These are phyloP conservation scores for Hipparchia semele DNA, from an alignment of 2,888 invertebrate species.

Conservation along the genomic window DNA sequence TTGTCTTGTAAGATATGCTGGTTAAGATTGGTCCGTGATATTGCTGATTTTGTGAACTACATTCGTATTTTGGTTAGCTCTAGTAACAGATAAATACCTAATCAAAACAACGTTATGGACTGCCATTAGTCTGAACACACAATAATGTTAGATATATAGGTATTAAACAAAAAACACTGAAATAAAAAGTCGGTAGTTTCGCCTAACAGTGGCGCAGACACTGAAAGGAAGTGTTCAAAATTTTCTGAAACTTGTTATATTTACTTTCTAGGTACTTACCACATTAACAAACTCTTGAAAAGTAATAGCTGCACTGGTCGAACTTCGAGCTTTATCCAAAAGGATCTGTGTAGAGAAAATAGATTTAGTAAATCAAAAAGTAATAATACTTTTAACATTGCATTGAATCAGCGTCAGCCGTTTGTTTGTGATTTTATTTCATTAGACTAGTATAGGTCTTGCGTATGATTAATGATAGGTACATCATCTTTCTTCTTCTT, in stretches of 20 bases:
- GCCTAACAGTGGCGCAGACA: neutral
- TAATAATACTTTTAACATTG: too few species aligned
- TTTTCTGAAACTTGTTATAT: neutral
- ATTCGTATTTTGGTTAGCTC: neutral
- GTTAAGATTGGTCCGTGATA: constrained; percentile 56
- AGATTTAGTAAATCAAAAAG: too few species aligned
- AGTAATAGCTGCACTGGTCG: constrained; percentile 90
- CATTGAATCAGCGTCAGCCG: too few species aligned
- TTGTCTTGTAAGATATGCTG: constrained; percentile 69
- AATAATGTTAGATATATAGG: too few species aligned
- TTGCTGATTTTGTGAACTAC: neutral
- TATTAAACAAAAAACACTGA: too few species aligned
- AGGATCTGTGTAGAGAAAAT: constrained; percentile 73
- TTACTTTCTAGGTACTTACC: constrained; percentile 84
- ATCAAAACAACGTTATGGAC: neutral
- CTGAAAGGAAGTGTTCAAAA: neutral
- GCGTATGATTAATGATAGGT: too few species aligned
- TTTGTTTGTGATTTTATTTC: too few species aligned
- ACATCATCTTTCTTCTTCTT: too few species aligned
- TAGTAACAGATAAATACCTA: neutral
- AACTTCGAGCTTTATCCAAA: constrained; percentile 87
- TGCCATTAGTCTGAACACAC: neutral
- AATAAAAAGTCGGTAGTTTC: too few species aligned
- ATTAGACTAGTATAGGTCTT: too few species aligned
- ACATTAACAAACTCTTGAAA: constrained; percentile 97